Percentiles rank a stretch among this genome's conserved stretches.
phyloP scores from a whole-genome alignment of 2,113 vertebrate species.

The Aix galericulata region DNA sequence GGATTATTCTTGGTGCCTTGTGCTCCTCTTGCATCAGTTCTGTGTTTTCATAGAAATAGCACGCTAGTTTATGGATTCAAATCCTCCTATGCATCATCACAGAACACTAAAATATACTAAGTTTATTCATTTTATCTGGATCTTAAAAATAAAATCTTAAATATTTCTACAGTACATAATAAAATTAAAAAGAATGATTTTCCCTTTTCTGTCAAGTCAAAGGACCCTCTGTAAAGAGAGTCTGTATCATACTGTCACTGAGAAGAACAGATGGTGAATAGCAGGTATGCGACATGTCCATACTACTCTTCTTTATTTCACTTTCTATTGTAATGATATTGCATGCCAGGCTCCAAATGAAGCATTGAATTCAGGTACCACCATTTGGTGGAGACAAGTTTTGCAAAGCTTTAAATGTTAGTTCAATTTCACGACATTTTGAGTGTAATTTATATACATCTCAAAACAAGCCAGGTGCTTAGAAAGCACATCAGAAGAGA shows the following conservation, averaged over 20 bases:
- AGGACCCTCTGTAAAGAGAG: not conserved
- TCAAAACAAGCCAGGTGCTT: not conserved
- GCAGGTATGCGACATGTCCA: constrained; percentile 59
- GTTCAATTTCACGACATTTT: constrained; percentile 40
- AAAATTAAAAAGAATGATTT: not conserved
- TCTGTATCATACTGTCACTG: constrained; percentile 24
- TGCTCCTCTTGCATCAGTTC: not conserved
- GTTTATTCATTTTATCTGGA: not conserved
- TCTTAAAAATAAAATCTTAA: constrained; percentile 7
- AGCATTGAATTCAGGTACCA: constrained; percentile 45
- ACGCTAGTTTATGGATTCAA: not conserved
- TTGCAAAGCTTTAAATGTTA: constrained; percentile 34
- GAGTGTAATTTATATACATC: not conserved
- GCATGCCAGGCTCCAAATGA: constrained; percentile 45
- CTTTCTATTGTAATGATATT: constrained; percentile 56
- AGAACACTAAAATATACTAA: not conserved
- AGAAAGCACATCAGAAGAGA: not conserved
- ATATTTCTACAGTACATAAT: not conserved
- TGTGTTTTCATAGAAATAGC: not conserved
- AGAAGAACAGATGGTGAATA: constrained; percentile 67
- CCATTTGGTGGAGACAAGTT: constrained; percentile 32
- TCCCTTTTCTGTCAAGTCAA: not conserved
- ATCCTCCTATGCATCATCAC: not conserved
- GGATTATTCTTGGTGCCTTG: not conserved
- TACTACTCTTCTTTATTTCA: constrained; percentile 65